phyloP scores from a whole-genome alignment of 2,888 invertebrate species.

The Drosophila paramelanica region DNA sequence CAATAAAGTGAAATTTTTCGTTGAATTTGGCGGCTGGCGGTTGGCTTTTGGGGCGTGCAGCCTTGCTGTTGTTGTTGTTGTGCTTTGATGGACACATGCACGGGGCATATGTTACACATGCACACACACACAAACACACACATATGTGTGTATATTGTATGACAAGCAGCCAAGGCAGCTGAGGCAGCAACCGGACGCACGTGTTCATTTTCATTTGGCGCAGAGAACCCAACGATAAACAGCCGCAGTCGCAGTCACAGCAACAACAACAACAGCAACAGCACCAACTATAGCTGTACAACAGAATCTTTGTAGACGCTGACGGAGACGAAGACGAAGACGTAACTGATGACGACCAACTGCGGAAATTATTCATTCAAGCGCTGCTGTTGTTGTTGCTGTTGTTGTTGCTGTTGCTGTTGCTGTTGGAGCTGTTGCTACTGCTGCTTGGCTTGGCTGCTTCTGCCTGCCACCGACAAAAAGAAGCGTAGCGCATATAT shows the following conservation, averaged over 20 bases:
- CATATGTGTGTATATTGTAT: conserved; percentile 2
- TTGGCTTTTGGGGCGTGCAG: conserved; percentile 60
- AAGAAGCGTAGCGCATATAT: conserved; percentile 23
- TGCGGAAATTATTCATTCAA: conserved; percentile 78
- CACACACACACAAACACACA: neutral
- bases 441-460: conserved; percentile 30
- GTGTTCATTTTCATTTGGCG: conserved; percentile 83
- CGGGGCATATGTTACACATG: conserved; percentile 50
- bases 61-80: conserved; percentile 45
- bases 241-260: conserved; percentile 48
- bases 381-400: conserved; percentile 48
- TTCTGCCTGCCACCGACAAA: conserved; percentile 30
- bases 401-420: conserved; percentile 13
- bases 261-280: conserved; percentile 33
- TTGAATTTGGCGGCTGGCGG: conserved; percentile 37
- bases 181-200: conserved; percentile 81
- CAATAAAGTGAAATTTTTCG: conserved; percentile 74
- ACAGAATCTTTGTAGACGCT: conserved; percentile 70
- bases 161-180: conserved; percentile 47
- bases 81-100: conserved; percentile 59
- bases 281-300: conserved; percentile 30
- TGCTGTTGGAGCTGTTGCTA: conserved; percentile 9
- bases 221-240: conserved; percentile 77
- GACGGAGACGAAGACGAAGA: conserved; percentile 30
- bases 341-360: conserved; percentile 57